Conservation (phyloP, 64 coral and sea anemone genomes). For the Anthopleura sola region DNA sequence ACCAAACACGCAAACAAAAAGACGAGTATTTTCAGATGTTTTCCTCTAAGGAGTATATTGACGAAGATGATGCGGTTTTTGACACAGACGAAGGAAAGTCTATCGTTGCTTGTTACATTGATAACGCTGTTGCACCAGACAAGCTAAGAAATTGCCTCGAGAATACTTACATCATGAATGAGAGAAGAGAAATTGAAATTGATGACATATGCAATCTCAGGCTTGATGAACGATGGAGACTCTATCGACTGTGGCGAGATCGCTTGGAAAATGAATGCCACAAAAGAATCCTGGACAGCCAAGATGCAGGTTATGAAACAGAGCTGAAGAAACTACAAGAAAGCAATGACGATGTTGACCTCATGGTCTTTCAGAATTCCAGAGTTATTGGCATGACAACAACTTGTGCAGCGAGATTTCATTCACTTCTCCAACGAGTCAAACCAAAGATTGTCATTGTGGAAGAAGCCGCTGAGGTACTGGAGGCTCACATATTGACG, state of each 20-base stretch:
- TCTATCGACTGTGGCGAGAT: slow-evolving; percentile 65
- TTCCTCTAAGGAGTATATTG: neutral
- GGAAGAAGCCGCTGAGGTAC: slow-evolving; percentile 93
- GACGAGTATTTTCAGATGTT: neutral
- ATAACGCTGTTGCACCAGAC: neutral
- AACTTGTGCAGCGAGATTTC: slow-evolving; percentile 67
- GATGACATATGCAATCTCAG: neutral
- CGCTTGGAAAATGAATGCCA: slow-evolving; percentile 29
- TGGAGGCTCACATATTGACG: slow-evolving; percentile 81
- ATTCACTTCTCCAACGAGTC: slow-evolving; percentile 49
- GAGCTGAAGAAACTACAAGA: slow-evolving; percentile 4
- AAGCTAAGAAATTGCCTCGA: slow-evolving; percentile 28
- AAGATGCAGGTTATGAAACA: slow-evolving; percentile 26
- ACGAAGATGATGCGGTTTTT: neutral
- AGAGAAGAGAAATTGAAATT: neutral
- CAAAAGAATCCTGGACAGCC: slow-evolving; percentile 14
- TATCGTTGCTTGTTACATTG: neutral
- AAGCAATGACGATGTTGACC: slow-evolving; percentile 5
- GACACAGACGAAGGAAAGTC: neutral
- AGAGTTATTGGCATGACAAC: slow-evolving; percentile 81
- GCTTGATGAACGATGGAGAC: slow-evolving; percentile 31
- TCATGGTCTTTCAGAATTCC: slow-evolving; percentile 36
- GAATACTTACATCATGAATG: neutral
- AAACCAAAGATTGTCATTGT: slow-evolving; percentile 57
- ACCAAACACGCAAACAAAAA: neutral